Percentiles rank a stretch among this genome's conserved stretches.
phyloP scores from a whole-genome alignment of 2,797 vertebrate genomes.

The Tapirus indicus region DNA sequence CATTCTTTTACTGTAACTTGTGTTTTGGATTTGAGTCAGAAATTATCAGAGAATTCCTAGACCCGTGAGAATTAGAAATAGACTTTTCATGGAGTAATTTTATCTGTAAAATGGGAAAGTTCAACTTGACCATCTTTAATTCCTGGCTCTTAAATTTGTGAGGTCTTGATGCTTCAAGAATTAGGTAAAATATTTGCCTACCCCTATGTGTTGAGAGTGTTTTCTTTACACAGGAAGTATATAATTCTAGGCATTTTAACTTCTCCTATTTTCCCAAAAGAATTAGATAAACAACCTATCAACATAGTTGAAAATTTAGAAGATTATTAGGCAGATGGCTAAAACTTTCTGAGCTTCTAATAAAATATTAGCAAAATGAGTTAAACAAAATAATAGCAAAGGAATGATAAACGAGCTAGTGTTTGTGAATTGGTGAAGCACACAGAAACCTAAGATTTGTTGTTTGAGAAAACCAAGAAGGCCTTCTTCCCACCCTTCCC shows the following conservation, averaged over 20 bases:
- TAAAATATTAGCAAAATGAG: constrained; percentile 44
- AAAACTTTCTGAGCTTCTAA: background rate
- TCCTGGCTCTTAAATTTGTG: background rate
- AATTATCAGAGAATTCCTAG: background rate
- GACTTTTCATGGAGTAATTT: background rate
- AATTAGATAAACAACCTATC: background rate
- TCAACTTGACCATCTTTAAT: background rate
- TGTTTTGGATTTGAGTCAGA: background rate
- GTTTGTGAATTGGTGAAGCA: background rate
- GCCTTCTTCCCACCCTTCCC: background rate
- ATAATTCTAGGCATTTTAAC: background rate
- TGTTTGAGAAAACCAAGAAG: background rate
- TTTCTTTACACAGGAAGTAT: background rate
- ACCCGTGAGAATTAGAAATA: background rate
- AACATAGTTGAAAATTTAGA: background rate
- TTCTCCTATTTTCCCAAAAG: background rate
- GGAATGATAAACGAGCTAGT: background rate
- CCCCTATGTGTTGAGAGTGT: background rate
- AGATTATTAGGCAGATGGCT: background rate
- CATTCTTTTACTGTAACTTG: background rate
- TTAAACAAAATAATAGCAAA: background rate
- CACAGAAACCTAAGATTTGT: background rate
- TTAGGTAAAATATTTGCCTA: background rate
- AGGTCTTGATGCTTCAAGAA: background rate
- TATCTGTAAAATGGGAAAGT: background rate